A percentile compares a stretch with the other conserved stretches of the same genome.
These are phyloP conservation scores for Tyto alba DNA, from an alignment of 2,113 vertebrate genomes.

Conservation along the genomic window DNA sequence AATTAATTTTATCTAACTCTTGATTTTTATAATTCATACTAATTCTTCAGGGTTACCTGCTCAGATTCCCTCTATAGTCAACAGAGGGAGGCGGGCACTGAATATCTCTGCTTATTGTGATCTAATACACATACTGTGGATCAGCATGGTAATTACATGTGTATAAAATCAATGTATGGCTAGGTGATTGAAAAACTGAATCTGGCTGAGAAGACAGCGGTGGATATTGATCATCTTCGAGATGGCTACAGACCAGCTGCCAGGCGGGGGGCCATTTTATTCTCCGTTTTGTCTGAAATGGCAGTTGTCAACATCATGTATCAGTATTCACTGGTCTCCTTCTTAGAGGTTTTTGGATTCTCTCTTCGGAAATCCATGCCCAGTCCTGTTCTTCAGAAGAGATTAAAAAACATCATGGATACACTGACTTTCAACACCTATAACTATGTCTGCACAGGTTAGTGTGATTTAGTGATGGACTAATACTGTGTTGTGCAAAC, in stretches of 20 bases:
- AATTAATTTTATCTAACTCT: not conserved
- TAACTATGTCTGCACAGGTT: conserved; percentile 94
- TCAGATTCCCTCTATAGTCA: not conserved
- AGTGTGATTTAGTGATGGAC: not conserved
- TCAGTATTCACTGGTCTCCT: conserved; percentile 90
- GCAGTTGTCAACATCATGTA: conserved; percentile 94
- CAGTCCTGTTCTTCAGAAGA: conserved; percentile 72
- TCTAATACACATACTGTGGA: not conserved
- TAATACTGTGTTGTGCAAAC: not conserved
- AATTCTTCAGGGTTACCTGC: not conserved
- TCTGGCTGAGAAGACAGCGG: conserved; percentile 81
- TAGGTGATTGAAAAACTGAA: conserved; percentile 92
- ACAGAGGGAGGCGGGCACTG: not conserved
- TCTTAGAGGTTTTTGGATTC: conserved; percentile 87
- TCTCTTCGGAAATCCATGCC: conserved; percentile 87
- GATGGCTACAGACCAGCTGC: conserved; percentile 92
- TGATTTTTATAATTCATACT: not conserved
- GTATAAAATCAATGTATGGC: not conserved
- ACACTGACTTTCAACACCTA: conserved; percentile 87
- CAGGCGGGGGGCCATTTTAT: conserved; percentile 88
- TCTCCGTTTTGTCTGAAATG: conserved; percentile 95
- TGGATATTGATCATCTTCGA: conserved; percentile 86
- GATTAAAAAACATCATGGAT: conserved; percentile 87
- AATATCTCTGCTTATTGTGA: not conserved
- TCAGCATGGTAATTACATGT: not conserved